Percentiles rank a stretch among this genome's conserved stretches.
Conservation (phyloP, 2,113 vertebrate species). For the Sinocyclocheilus anophthalmus region DNA sequence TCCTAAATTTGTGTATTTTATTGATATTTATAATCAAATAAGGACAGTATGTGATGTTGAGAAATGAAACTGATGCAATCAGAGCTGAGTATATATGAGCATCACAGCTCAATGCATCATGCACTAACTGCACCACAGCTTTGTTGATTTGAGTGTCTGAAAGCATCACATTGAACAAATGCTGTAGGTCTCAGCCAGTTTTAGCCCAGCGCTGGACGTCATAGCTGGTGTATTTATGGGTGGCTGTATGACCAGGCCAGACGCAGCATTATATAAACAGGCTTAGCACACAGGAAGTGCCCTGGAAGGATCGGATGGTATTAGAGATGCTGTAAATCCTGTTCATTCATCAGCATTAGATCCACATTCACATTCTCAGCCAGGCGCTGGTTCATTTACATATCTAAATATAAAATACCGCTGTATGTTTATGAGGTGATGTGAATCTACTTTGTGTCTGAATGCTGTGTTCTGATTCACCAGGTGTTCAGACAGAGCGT, state of each 20-base stretch:
- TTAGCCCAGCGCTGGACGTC: conserved; percentile 1
- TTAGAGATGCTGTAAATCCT: conserved; percentile 70
- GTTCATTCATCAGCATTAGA: conserved; percentile 52
- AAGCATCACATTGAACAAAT: not conserved
- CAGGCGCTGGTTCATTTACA: not conserved
- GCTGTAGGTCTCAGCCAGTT: not conserved
- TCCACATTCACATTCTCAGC: not conserved
- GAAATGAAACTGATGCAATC: not conserved
- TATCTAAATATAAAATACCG: too few species aligned
- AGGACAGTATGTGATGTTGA: not conserved
- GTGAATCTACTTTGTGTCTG: not conserved
- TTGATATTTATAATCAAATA: not conserved
- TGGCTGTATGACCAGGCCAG: conserved; percentile 10
- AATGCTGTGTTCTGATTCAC: too few species aligned
- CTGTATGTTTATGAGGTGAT: conserved; percentile 16
- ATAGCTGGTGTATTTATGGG: conserved; percentile 27
- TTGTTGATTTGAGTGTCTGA: too few species aligned
- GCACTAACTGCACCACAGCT: too few species aligned
- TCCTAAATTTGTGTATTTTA: too few species aligned
- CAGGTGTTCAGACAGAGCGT: not conserved
- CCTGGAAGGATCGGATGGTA: conserved; percentile 46
- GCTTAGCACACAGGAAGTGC: conserved; percentile 75
- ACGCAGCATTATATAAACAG: conserved; percentile 72
- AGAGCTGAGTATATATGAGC: too few species aligned
- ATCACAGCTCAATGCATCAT: too few species aligned